Percentiles rank a stretch among this genome's conserved stretches.
Conservation (phyloP, 1,140 invertebrate species). For the Drosophila mojavensis region DNA sequence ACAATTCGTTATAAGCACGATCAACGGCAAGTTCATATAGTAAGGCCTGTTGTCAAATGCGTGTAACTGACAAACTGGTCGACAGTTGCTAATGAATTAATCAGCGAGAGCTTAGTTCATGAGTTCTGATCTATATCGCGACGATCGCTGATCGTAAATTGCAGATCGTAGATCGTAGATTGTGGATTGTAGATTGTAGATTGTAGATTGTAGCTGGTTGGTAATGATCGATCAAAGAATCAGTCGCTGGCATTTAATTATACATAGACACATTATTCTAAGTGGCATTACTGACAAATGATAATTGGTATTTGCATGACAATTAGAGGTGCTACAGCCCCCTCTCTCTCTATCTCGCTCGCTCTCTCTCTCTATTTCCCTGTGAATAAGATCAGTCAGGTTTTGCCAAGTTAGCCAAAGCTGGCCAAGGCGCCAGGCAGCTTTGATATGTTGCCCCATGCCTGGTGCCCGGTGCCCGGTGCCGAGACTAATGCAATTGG, state of each 20-base stretch:
- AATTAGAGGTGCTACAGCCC: slow-evolving; percentile 60
- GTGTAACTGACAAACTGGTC: slow-evolving; percentile 71
- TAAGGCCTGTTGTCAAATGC: slow-evolving; percentile 18
- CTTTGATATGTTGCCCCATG: slow-evolving; percentile 67
- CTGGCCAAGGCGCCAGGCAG: slow-evolving; percentile 58
- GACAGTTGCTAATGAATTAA: slow-evolving; percentile 79
- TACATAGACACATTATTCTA: slow-evolving; percentile 53
- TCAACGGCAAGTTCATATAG: slow-evolving; percentile 44
- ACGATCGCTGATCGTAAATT: slow-evolving; percentile 7
- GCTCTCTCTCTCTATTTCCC: background rate
- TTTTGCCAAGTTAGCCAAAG: slow-evolving; percentile 17
- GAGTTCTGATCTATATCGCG: slow-evolving; percentile 17
- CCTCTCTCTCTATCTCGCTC: background rate
- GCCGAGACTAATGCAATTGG: slow-evolving; percentile 64
- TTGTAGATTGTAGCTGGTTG: slow-evolving; percentile 19
- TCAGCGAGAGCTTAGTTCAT: slow-evolving; percentile 36
- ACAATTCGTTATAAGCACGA: slow-evolving; percentile 47
- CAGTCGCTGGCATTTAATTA: slow-evolving; percentile 67
- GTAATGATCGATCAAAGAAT: slow-evolving; percentile 43
- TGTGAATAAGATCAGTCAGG: slow-evolving; percentile 19
- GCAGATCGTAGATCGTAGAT: slow-evolving; percentile 27
- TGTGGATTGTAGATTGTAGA: slow-evolving; percentile 27
- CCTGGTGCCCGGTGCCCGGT: background rate
- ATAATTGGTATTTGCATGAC: slow-evolving; percentile 79
- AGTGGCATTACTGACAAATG: slow-evolving; percentile 73